Evolutionary conservation across 2,888 invertebrate species (phyloP).

Genomic region (Mamestra brassicae): DNA sequence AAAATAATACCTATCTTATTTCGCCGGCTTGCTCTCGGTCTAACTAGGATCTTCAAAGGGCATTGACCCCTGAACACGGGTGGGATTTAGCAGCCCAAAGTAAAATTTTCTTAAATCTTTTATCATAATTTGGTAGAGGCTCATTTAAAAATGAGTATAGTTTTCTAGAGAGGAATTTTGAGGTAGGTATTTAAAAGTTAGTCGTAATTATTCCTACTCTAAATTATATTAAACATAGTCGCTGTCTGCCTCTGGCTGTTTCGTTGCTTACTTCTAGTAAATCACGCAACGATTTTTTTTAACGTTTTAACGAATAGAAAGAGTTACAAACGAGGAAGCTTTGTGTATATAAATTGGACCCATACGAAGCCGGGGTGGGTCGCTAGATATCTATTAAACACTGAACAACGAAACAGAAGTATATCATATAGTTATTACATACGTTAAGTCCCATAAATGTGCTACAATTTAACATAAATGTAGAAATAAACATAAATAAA

Average conservation of each 20-base stretch:
- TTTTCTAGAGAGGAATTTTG: not conserved
- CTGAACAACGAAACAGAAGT: no score
- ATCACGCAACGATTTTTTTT: not conserved
- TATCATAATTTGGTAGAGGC: slow-evolving; percentile 10
- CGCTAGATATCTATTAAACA: not conserved
- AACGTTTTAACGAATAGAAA: not conserved
- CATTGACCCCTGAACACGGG: slow-evolving; percentile 37
- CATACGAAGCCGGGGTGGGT: not conserved
- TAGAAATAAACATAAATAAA: not conserved
- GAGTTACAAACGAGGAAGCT: not conserved
- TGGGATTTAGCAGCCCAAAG: slow-evolving; percentile 28
- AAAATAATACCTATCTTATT: slow-evolving; percentile 42
- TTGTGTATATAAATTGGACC: not conserved
- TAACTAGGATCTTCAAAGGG: slow-evolving; percentile 30
- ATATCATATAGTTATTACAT: not conserved
- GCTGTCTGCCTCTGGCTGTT: no score
- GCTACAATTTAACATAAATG: not conserved
- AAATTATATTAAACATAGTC: not conserved
- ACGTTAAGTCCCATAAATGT: not conserved
- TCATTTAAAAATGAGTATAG: slow-evolving; percentile 2
- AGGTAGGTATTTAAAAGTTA: not conserved
- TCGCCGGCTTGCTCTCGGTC: slow-evolving; percentile 34
- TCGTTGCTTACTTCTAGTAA: not conserved
- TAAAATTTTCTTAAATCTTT: slow-evolving; percentile 21
- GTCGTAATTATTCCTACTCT: not conserved